These are phyloP conservation scores for Tethya wilhelma DNA, from an alignment of 37 sponge, comb jelly and placozoan species.

Conservation along the genomic window DNA sequence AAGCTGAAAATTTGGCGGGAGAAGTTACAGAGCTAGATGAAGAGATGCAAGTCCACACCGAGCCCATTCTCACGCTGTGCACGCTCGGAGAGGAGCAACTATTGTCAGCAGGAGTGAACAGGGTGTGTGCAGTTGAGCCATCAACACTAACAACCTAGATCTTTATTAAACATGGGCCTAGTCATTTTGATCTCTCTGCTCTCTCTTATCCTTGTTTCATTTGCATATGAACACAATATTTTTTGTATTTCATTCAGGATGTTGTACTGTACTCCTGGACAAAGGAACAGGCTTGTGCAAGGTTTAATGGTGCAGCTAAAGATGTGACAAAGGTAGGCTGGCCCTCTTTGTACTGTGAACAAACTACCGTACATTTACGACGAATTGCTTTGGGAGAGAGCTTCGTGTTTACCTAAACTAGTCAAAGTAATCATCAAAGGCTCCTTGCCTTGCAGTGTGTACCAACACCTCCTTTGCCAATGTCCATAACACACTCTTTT, in stretches of 20 bases:
- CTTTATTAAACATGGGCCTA: too few species aligned
- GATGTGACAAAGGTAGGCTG: constrained; percentile 28
- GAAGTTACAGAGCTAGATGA: background rate
- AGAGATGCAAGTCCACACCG: constrained; percentile 25
- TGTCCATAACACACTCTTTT: too few species aligned
- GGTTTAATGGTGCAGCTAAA: constrained; percentile 23
- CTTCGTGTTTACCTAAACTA: too few species aligned
- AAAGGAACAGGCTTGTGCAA: background rate
- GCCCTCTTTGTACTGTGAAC: background rate
- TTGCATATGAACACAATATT: background rate
- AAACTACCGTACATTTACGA: too few species aligned
- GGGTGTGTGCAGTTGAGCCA: constrained; percentile 22
- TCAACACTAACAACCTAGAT: too few species aligned
- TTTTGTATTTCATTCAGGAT: background rate
- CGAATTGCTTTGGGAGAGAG: too few species aligned
- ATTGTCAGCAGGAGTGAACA: constrained; percentile 30
- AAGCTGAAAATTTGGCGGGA: background rate
- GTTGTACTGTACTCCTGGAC: constrained; percentile 23
- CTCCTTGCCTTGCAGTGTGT: too few species aligned
- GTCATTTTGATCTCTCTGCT: background rate
- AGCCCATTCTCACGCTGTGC: constrained; percentile 50
- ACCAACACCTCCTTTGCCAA: too few species aligned
- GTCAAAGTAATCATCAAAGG: too few species aligned
- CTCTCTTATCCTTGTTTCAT: background rate
- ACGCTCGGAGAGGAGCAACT: constrained; percentile 13